Conservation (phyloP, 2,113 vertebrate genomes). For the Pachypanchax playfairii region DNA sequence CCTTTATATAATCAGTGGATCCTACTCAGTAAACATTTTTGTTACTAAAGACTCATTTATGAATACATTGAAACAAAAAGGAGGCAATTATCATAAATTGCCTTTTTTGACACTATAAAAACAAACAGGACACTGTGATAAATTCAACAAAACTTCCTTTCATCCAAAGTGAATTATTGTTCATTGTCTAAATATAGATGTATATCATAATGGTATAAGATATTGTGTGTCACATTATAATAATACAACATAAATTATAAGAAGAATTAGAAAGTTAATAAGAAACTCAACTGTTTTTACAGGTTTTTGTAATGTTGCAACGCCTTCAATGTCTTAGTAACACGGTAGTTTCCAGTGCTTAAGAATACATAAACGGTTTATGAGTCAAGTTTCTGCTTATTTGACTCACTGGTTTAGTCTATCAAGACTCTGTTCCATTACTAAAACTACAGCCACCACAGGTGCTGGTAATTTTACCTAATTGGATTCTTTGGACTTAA, state of each 20-base stretch:
- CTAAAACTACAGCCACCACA: neutral
- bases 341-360: neutral
- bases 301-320: neutral
- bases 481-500: neutral
- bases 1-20: neutral
- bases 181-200: too few species aligned
- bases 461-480: neutral
- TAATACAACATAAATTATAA: neutral
- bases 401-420: neutral
- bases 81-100: too few species aligned
- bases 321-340: neutral
- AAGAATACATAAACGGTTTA: neutral
- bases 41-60: too few species aligned
- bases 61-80: too few species aligned
- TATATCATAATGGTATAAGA: too few species aligned
- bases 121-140: neutral
- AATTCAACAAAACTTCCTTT: neutral
- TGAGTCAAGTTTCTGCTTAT: neutral
- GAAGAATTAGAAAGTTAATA: neutral
- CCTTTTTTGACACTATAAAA: neutral
- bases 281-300: neutral
- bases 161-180: neutral
- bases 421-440: slow-evolving; percentile 16
- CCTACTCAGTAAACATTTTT: too few species aligned
- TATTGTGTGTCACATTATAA: neutral